Evolutionary conservation across 2,797 vertebrate genomes (phyloP).

Genomic region (Poeciliopsis presidionis): DNA sequence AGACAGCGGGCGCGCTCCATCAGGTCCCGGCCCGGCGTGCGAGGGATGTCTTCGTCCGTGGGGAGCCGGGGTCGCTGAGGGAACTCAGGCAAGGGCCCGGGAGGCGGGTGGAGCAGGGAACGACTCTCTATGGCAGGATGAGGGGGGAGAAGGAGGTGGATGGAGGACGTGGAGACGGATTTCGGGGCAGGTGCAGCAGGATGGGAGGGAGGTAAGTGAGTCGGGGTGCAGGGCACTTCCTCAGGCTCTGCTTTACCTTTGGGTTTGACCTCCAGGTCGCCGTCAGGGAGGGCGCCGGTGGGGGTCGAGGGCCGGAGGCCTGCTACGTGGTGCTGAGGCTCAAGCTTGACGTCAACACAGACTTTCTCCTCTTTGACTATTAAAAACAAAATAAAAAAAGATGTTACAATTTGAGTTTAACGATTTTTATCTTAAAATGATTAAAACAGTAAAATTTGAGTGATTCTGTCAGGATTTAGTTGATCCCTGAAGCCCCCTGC

Average conservation of each 20-base stretch:
- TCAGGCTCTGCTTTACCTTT: constrained; percentile 78
- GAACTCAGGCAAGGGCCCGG: constrained; percentile 77
- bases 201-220: constrained; percentile 71
- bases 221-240: constrained; percentile 78
- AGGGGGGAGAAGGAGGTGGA: constrained; percentile 79
- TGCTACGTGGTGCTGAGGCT: constrained; percentile 66
- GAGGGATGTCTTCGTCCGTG: constrained; percentile 90
- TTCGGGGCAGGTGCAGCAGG: constrained; percentile 66
- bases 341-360: constrained; percentile 73
- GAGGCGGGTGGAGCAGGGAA: constrained; percentile 74
- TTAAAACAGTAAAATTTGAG: background rate
- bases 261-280: constrained; percentile 71
- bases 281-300: constrained; percentile 75
- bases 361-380: constrained; percentile 67
- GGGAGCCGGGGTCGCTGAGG: constrained; percentile 79
- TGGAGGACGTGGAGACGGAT: constrained; percentile 73
- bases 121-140: constrained; percentile 75
- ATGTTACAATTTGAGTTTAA: background rate
- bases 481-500: no score
- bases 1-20: constrained; percentile 83
- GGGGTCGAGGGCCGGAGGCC: constrained; percentile 78
- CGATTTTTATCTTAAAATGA: background rate
- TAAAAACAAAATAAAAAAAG: constrained; percentile 37
- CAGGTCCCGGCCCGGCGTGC: constrained; percentile 91
- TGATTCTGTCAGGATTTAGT: background rate